Percentiles rank a stretch among this genome's conserved stretches.
These are phyloP conservation scores for Chitala chitala DNA, from an alignment of 2,113 vertebrate genomes.

Conservation along the genomic window DNA sequence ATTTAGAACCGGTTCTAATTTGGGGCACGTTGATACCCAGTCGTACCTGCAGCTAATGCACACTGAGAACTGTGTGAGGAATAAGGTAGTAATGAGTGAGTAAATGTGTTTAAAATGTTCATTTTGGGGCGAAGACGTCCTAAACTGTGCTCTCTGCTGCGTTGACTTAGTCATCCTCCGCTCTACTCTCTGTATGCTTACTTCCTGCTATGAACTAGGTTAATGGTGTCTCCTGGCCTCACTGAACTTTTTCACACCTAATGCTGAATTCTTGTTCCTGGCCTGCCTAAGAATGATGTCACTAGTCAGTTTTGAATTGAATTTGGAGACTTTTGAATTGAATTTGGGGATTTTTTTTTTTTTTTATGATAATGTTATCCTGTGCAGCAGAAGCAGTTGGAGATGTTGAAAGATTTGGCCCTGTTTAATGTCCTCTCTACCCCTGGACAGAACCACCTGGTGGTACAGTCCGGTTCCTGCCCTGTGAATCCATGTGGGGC, in stretches of 20 bases:
- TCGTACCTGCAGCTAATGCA: too few species aligned
- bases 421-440: not conserved
- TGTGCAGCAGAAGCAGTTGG: not conserved
- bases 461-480: conserved; percentile 37
- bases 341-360: too few species aligned
- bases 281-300: not conserved
- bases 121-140: not conserved
- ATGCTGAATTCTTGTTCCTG: not conserved
- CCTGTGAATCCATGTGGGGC: conserved; percentile 35
- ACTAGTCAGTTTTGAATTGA: not conserved
- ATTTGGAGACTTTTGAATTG: not conserved
- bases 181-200: not conserved
- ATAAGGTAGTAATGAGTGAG: not conserved
- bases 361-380: not conserved
- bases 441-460: conserved; percentile 34
- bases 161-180: not conserved
- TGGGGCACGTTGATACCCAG: too few species aligned
- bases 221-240: conserved; percentile 2
- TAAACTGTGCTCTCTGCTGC: not conserved
- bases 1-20: too few species aligned
- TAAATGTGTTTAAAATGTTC: not conserved
- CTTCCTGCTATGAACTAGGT: not conserved
- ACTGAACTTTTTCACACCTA: not conserved
- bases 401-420: not conserved
- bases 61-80: too few species aligned